Evolutionary conservation across 2,797 vertebrate species (phyloP), one percentile per base, ranked within the genome.

Genomic region (Pseudotriccus pelzelni): DNA sequence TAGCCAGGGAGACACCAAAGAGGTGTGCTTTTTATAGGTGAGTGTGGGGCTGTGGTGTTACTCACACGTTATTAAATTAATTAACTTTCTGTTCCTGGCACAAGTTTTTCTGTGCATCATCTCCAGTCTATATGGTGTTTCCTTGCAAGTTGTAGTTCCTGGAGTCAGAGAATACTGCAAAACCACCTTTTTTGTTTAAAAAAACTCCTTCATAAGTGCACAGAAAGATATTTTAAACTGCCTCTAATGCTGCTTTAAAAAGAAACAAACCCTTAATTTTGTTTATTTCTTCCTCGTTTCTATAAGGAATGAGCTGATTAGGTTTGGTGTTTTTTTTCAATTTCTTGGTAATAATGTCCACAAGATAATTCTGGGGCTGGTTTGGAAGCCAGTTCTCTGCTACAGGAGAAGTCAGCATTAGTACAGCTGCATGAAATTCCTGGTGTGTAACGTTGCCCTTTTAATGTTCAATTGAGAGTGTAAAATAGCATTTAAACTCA

Each of bases 401-500:
- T 77, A 58, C 58, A 41, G 25, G 7, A 37, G 25, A 7, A 82
- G 63, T 87, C 67, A 92, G 47, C 81, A 46, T 47, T 69, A 62
- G 69, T 30, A 52, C 36, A 56, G 63, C 41, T 76, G 75, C 59
- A 76, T 34, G 50, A 58, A 66, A 66, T 84, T 89, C 81, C 77
- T 30, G 2, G 64, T 59, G 55, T 53, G 70, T 87, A 84, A 47
- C 56, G 27, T 46, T 92, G 75, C 75, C 75, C 68, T 93, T 89
- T 87, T 22, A 67, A 34, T 63, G 72, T 68, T 93, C 60, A 53
- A 64, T 37, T 92, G 84, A 85, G 78, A 74, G 91, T 83, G 78
- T 85, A 87, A 96, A 96, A 83, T 14, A 89, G 72, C 64, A 74
- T 89, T 94, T 91, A 67, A 87, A 64, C 44, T 87, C 78, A 56